Evolutionary conservation across 2,888 invertebrate species (phyloP).

Genomic region (Tipula confusa): DNA sequence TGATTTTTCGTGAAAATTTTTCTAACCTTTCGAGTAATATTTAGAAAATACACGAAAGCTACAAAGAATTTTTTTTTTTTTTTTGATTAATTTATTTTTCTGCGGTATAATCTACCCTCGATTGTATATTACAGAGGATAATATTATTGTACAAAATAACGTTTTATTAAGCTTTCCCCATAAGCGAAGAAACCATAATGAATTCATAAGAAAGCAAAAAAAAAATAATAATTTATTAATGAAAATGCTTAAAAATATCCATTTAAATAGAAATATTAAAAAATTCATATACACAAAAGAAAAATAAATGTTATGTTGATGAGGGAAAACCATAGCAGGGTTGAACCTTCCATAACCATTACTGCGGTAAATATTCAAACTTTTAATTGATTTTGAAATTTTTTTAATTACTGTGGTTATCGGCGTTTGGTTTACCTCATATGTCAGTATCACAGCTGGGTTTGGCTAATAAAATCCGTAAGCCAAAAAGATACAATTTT

Average conservation of each 20-base stretch:
- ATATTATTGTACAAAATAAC: not conserved
- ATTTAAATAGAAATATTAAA: conserved; percentile 21
- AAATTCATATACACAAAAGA: not conserved
- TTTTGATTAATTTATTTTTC: conserved; percentile 3
- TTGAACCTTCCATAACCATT: not conserved
- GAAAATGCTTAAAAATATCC: conserved; percentile 15
- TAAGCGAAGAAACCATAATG: not conserved
- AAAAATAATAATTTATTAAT: not conserved
- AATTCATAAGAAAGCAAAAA: not conserved
- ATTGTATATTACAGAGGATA: not conserved
- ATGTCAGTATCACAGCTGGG: not conserved
- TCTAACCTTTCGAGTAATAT: not conserved
- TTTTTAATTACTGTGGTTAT: no score
- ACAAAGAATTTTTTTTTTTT: not conserved
- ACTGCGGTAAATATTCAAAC: not conserved
- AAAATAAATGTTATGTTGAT: not conserved
- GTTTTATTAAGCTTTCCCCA: not conserved
- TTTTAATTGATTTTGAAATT: not conserved
- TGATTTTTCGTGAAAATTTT: not conserved
- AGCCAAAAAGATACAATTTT: not conserved
- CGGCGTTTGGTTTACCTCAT: not conserved
- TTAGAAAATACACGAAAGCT: not conserved
- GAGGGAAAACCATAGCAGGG: not conserved
- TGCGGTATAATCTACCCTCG: conserved; percentile 25
- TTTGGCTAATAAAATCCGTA: not conserved